These are phyloP conservation scores for Luperina nickerlii DNA, from an alignment of 2,888 invertebrate species.

Conservation along the genomic window DNA sequence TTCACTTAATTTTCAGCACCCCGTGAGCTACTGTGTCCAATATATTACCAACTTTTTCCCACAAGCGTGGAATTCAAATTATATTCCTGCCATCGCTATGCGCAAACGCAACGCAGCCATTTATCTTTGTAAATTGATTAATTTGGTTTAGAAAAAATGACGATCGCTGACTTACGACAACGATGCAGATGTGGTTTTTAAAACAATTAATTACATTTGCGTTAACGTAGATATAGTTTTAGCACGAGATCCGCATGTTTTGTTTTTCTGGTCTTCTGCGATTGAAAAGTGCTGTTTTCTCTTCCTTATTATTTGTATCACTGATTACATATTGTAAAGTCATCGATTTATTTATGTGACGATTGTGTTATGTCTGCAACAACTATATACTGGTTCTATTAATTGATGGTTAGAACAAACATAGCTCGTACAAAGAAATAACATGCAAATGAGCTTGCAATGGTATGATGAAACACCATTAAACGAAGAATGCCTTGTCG, in stretches of 20 bases:
- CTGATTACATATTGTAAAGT: background rate
- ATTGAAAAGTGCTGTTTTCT: background rate
- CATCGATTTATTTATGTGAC: background rate
- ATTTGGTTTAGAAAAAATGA: background rate
- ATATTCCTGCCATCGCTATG: constrained; percentile 10
- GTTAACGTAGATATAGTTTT: background rate
- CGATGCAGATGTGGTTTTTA: constrained; percentile 25
- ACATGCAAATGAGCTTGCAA: constrained; percentile 2
- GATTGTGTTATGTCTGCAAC: background rate
- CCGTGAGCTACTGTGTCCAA: background rate
- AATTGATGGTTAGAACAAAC: background rate
- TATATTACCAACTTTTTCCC: constrained; percentile 1
- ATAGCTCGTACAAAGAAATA: background rate
- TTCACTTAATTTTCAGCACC: background rate
- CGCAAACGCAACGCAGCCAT: constrained; percentile 44
- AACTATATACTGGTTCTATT: background rate
- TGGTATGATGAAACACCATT: background rate
- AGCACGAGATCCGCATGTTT: constrained; percentile 6
- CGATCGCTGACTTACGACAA: constrained; percentile 14
- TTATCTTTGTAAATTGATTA: constrained; percentile 19
- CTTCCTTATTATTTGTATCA: background rate
- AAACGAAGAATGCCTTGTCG: background rate
- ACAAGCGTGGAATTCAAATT: background rate
- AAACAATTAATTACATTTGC: constrained; percentile 11
- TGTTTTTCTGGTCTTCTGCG: background rate